A percentile compares a stretch with the other conserved stretches of the same genome.
Conservation (phyloP, 1,140 invertebrate genomes). For the Oncopodura yosiiana region DNA sequence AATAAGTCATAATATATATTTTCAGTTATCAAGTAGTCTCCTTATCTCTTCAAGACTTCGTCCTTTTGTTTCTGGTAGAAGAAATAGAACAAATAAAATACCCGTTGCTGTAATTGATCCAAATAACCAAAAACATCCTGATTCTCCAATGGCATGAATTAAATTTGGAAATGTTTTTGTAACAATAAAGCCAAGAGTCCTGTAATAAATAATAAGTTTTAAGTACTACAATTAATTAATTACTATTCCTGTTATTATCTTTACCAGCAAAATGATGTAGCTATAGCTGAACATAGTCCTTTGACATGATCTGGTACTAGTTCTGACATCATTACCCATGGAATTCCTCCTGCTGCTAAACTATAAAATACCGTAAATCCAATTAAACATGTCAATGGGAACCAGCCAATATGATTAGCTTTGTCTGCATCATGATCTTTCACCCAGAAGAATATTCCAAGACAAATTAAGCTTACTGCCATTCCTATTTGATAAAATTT, state of each 20-base stretch:
- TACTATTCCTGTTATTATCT: not conserved
- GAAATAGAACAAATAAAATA: slow-evolving; percentile 65
- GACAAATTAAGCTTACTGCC: slow-evolving; percentile 40
- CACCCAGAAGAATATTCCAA: slow-evolving; percentile 43
- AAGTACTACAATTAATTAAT: not conserved
- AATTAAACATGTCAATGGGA: slow-evolving; percentile 41
- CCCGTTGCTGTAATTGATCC: slow-evolving; percentile 59
- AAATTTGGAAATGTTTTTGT: slow-evolving; percentile 76
- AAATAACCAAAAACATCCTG: slow-evolving; percentile 75
- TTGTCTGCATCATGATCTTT: slow-evolving; percentile 36
- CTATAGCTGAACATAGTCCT: not conserved
- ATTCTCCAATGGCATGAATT: slow-evolving; percentile 51
- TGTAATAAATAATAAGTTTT: slow-evolving; percentile 46
- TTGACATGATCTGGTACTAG: slow-evolving; percentile 29
- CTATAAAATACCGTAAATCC: slow-evolving; percentile 44
- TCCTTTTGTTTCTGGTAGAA: slow-evolving; percentile 84
- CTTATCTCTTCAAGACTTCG: slow-evolving; percentile 83
- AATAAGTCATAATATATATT: not conserved
- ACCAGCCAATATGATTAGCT: slow-evolving; percentile 34
- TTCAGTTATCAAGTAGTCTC: slow-evolving; percentile 34
- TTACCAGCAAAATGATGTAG: not conserved
- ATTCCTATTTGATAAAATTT: slow-evolving; percentile 36
- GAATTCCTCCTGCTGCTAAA: slow-evolving; percentile 47
- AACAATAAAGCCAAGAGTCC: slow-evolving; percentile 77
- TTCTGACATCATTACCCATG: slow-evolving; percentile 84